These are phyloP conservation scores for Cerastis rubricosa DNA, from an alignment of 2,888 invertebrate species.

Conservation along the genomic window DNA sequence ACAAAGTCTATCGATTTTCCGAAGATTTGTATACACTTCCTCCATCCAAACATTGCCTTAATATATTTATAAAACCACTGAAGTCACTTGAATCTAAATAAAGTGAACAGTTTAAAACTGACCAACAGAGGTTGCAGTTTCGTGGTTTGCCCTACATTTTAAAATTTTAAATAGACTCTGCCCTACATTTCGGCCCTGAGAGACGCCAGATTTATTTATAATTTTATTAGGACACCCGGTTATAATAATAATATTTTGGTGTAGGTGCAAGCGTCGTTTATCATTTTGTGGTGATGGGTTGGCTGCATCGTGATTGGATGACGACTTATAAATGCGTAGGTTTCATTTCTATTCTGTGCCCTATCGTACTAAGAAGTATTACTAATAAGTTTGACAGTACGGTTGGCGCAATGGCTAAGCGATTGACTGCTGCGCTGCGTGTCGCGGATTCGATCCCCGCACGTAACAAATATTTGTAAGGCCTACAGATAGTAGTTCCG, in stretches of 20 bases:
- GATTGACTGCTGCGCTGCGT: no score
- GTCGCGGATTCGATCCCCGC: no score
- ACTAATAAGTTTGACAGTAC: no score
- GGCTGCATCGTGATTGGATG: conserved; percentile 5
- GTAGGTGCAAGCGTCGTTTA: conserved; percentile 2
- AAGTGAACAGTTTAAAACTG: conserved; percentile 49
- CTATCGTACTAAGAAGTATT: no score
- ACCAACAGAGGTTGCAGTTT: conserved; percentile 49
- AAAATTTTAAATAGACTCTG: conserved; percentile 71
- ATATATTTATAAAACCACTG: conserved; percentile 31
- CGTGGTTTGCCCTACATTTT: conserved; percentile 64
- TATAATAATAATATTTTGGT: conserved; percentile 42
- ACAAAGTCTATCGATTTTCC: conserved; percentile 23
- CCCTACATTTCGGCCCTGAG: conserved; percentile 68
- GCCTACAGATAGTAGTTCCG: no score
- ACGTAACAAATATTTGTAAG: no score
- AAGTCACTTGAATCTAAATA: conserved; percentile 61
- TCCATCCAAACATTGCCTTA: conserved; percentile 30
- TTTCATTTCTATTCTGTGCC: not conserved
- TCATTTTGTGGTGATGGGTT: conserved; percentile 30
- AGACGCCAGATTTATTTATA: conserved; percentile 63
- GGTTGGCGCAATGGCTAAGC: no score
- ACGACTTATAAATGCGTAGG: not conserved
- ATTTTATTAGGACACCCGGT: conserved; percentile 44
- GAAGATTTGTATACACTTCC: conserved; percentile 22